Evolutionary conservation across 2,113 vertebrate genomes (phyloP).

Genomic region (Microtus montanus): DNA sequence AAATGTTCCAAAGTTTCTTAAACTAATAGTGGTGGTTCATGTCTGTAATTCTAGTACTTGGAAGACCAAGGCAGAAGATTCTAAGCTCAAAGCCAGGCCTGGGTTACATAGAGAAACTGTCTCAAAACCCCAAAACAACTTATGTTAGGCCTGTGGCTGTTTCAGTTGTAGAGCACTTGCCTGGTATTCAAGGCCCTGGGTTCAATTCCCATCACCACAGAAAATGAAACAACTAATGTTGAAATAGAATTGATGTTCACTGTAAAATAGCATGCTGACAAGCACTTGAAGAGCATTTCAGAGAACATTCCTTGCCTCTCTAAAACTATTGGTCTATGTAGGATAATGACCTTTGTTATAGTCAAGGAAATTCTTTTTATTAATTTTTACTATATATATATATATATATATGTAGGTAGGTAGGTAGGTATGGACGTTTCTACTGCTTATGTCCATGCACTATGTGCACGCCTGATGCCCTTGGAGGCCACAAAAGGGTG

Average conservation of each 20-base stretch:
- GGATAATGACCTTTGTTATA: neutral
- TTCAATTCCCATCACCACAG: neutral
- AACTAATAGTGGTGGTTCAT: neutral
- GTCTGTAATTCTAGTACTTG: neutral
- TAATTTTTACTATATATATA: neutral
- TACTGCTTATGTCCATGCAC: too few species aligned
- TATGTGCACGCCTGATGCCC: neutral
- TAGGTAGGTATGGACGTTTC: neutral
- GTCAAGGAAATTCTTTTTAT: neutral
- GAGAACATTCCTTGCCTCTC: neutral
- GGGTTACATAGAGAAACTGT: neutral
- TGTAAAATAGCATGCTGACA: neutral
- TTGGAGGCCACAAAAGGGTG: neutral
- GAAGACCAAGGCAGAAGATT: neutral
- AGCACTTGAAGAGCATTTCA: neutral
- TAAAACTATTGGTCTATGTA: neutral
- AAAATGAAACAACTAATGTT: neutral
- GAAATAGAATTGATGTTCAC: neutral
- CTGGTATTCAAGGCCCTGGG: neutral
- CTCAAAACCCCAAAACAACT: neutral
- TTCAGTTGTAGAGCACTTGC: neutral
- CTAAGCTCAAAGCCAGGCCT: neutral
- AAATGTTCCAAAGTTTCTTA: neutral
- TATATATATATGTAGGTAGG: too few species aligned
- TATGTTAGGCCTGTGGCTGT: neutral